These are phyloP conservation scores for Oreochromis grahami DNA, from an alignment of 2,797 vertebrate genomes.

Conservation along the genomic window DNA sequence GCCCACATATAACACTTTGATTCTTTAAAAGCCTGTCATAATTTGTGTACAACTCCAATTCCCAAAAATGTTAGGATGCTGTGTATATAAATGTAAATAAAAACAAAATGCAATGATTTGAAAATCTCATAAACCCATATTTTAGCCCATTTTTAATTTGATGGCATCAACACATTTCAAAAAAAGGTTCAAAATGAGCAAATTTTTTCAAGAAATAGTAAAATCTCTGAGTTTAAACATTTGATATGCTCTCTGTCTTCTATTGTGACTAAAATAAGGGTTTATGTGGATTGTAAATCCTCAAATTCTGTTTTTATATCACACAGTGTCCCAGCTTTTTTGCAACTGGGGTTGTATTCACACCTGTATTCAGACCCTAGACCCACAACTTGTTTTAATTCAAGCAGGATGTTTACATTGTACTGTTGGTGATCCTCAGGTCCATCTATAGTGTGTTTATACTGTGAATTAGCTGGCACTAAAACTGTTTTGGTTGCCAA, in stretches of 20 bases:
- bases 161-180: neutral
- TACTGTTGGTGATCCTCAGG: neutral
- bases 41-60: neutral
- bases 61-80: neutral
- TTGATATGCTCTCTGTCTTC: neutral
- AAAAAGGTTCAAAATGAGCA: neutral
- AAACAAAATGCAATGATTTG: neutral
- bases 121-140: neutral
- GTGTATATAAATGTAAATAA: neutral
- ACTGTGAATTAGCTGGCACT: neutral
- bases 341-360: neutral
- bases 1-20: neutral
- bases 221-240: neutral
- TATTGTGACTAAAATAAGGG: neutral
- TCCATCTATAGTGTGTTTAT: neutral
- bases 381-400: neutral
- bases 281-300: neutral
- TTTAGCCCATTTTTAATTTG: neutral
- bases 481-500: neutral
- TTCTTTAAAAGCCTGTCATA: neutral
- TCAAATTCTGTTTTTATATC: neutral
- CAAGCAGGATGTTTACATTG: neutral
- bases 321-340: neutral
- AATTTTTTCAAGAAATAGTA: neutral
- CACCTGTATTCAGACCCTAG: neutral